Evolutionary conservation across 1,140 invertebrate species (phyloP).

Genomic region (Drosophila virilis): DNA sequence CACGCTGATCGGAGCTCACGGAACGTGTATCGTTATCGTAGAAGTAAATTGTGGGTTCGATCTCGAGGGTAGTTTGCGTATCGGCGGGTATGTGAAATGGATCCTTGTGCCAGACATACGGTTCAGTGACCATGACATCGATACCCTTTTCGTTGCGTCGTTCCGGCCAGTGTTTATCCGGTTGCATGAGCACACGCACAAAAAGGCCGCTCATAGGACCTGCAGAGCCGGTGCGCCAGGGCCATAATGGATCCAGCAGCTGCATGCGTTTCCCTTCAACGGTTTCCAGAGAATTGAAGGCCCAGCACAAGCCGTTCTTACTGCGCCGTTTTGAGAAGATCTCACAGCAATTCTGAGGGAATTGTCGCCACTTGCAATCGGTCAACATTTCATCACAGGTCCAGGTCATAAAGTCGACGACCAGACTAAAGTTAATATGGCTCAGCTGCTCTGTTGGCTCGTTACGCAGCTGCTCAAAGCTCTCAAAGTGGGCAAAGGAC

Average conservation of each 20-base stretch:
- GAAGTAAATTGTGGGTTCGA: constrained; percentile 77
- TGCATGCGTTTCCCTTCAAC: constrained; percentile 63
- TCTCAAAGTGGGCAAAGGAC: constrained; percentile 69
- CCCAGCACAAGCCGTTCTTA: constrained; percentile 86
- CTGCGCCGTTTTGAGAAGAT: constrained; percentile 81
- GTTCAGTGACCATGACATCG: constrained; percentile 71
- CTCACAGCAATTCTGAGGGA: constrained; percentile 69
- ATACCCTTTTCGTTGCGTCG: constrained; percentile 59
- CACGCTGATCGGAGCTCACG: constrained; percentile 61
- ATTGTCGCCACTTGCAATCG: constrained; percentile 71
- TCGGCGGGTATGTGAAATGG: constrained; percentile 61
- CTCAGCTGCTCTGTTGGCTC: constrained; percentile 53
- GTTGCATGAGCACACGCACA: constrained; percentile 59
- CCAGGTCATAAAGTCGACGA: constrained; percentile 75
- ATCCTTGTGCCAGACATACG: constrained; percentile 71
- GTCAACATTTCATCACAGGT: constrained; percentile 72
- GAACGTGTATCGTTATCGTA: constrained; percentile 73
- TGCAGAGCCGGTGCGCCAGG: constrained; percentile 68
- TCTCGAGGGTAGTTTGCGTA: constrained; percentile 64
- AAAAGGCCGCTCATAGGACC: constrained; percentile 66
- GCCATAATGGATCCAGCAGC: constrained; percentile 65
- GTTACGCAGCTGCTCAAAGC: constrained; percentile 56
- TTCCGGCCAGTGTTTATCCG: constrained; percentile 55
- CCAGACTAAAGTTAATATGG: constrained; percentile 71
- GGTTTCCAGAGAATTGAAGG: constrained; percentile 85